Evolutionary conservation across 1,140 invertebrate genomes (phyloP).

Genomic region (Drosophila arizonae): DNA sequence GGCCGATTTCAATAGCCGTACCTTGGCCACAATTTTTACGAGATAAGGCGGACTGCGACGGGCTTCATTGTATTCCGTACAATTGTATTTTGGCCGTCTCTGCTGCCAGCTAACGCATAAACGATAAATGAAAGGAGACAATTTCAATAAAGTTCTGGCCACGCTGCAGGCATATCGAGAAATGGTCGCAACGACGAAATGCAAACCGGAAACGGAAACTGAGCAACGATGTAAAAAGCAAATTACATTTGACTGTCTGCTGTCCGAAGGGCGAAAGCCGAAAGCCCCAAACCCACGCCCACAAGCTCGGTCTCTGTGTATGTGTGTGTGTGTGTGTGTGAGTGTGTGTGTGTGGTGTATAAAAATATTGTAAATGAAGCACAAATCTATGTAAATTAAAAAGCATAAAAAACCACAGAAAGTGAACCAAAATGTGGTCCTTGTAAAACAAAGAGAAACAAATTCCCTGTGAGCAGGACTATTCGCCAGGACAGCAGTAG

Average conservation of each 20-base stretch:
- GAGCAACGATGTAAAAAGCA: constrained; percentile 74
- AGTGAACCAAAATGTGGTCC: constrained; percentile 49
- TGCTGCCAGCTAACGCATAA: constrained; percentile 59
- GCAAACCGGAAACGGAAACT: constrained; percentile 65
- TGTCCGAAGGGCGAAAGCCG: background rate
- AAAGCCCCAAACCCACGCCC: too few relatives aligned
- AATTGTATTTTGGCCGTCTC: constrained; percentile 11
- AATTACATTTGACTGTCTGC: constrained; percentile 64
- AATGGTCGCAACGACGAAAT: constrained; percentile 55
- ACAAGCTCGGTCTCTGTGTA: background rate
- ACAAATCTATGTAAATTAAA: constrained; percentile 70
- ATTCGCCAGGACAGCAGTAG: background rate
- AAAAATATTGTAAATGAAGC: constrained; percentile 75
- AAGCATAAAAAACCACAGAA: constrained; percentile 67
- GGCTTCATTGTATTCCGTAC: constrained; percentile 9
- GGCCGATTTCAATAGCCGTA: constrained; percentile 6
- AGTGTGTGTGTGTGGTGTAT: constrained; percentile 24
- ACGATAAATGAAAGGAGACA: constrained; percentile 76
- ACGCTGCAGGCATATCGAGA: constrained; percentile 38
- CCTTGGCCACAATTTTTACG: constrained; percentile 18
- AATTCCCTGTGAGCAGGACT: constrained; percentile 13
- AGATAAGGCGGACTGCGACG: too few relatives aligned
- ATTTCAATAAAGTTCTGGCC: constrained; percentile 74
- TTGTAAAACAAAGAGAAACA: constrained; percentile 52
- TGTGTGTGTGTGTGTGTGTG: constrained; percentile 3